Percentiles rank a stretch among this genome's conserved stretches.
These are phyloP conservation scores for Reticulitermes speratus DNA, from an alignment of 1,140 invertebrate species.

Conservation along the genomic window DNA sequence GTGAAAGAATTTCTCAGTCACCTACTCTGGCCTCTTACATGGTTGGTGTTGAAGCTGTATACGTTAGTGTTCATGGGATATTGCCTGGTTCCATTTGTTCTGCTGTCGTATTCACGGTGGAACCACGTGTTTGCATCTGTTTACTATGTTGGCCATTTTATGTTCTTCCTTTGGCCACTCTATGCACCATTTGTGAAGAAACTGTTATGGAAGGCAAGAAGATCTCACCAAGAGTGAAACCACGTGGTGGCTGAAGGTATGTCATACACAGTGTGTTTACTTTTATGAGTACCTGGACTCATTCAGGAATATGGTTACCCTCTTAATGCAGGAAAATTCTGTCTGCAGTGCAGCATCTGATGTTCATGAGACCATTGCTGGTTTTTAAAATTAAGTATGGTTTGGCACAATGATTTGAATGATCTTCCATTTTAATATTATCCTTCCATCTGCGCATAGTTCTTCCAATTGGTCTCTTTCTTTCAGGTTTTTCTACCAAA, in stretches of 20 bases:
- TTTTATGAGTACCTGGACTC: constrained; percentile 12
- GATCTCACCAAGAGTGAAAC: constrained; percentile 12
- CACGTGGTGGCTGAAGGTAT: background rate
- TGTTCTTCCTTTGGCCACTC: constrained; percentile 62
- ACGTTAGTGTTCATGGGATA: constrained; percentile 83
- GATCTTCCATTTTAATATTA: too few species aligned
- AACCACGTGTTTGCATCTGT: constrained; percentile 58
- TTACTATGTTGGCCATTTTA: constrained; percentile 63
- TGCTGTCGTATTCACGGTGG: constrained; percentile 68
- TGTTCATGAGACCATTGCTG: background rate
- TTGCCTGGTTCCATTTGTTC: constrained; percentile 75
- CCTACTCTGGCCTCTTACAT: constrained; percentile 40
- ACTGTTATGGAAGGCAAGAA: constrained; percentile 34
- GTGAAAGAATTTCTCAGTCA: constrained; percentile 37
- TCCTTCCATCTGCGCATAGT: too few species aligned
- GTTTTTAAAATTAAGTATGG: background rate
- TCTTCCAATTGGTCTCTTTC: too few species aligned
- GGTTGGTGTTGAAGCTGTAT: constrained; percentile 68
- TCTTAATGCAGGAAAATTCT: background rate
- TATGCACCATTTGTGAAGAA: constrained; percentile 49
- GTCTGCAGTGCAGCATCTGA: background rate
- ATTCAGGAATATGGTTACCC: background rate
- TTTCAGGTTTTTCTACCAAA: too few species aligned
- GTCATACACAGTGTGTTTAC: background rate
- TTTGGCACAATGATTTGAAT: background rate